Base-by-base conservation (phyloP, 2,888 invertebrate species). In the Melipona bicolor region DNA sequence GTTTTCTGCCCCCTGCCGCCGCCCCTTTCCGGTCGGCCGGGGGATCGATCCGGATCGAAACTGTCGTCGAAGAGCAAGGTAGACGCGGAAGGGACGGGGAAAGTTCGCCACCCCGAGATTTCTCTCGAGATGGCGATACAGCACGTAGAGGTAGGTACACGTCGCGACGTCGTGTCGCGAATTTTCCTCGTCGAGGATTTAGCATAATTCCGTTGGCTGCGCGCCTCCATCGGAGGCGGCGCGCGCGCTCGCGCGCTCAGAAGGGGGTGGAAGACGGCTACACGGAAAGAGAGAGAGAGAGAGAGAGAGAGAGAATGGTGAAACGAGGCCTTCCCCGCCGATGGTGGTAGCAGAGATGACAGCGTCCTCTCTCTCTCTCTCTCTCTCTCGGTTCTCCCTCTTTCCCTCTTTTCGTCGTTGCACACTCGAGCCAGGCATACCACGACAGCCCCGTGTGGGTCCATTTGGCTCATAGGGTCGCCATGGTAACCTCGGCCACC, bases 111-210 rank as follows among this genome's bases (percentile, higher is more conserved):
- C 43, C 65, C 71, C 65, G 83, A 85, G 87, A 90, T 88, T 90
- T 89, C 87, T 69, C 62, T 67, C 82, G 88, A 83, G 82, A 82
- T 81, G 87, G 69, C 86, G 86, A 90, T 86, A 89, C 86, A 85
- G 81, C 84, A 88, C 84, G 85, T 84, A 87, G 84, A 89, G 79
- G 86, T 83, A 85, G 84, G 83, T 88, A 87, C 88, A 88, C 90
- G 87, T 90, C 89, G 89, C 87, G 83, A 89, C 90, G 89, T 88
- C 88, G 90, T 90, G 90, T 88, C 87, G 85, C 88, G 90, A 91
- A 91, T 91, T 91, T 91, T 90, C 90, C 90, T 88, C 88, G 88
- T 87, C 85, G 89, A 86, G 87, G 90, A 91, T 90, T 90, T 91
- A 91, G 89, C 91, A 91, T 91, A 91, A 91, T 91, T 91, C 88